A percentile compares a stretch with the other conserved stretches of the same genome.
Conservation (phyloP, 2,113 vertebrate genomes). For the Mungos mungo region DNA sequence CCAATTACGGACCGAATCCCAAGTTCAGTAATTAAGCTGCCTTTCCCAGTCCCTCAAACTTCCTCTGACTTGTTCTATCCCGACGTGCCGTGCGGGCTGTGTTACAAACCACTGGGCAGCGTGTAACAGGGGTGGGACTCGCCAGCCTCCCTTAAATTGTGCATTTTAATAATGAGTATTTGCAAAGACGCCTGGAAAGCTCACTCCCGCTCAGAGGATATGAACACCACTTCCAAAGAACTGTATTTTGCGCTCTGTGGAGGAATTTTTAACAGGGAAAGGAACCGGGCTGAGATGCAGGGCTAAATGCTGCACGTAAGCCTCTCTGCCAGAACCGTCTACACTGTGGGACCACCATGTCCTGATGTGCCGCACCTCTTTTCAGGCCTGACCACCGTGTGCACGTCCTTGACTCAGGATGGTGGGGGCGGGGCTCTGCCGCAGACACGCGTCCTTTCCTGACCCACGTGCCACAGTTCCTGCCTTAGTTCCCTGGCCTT, state of each 20-base stretch:
- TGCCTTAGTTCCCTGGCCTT: background rate
- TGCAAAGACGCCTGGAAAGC: background rate
- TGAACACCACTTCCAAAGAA: background rate
- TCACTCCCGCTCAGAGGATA: background rate
- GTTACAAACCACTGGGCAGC: background rate
- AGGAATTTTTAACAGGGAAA: slow-evolving; percentile 37
- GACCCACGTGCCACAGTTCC: background rate
- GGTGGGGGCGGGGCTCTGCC: background rate
- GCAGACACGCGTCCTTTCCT: background rate
- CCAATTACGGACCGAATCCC: background rate
- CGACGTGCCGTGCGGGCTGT: background rate
- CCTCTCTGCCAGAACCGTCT: background rate
- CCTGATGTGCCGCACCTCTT: background rate
- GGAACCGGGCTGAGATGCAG: background rate
- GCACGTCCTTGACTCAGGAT: background rate
- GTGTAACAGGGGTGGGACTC: background rate
- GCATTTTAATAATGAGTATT: background rate
- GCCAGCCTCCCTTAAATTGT: background rate
- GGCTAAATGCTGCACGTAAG: background rate
- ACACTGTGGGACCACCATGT: background rate
- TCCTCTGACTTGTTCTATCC: background rate
- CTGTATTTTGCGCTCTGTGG: background rate
- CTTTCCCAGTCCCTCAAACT: background rate
- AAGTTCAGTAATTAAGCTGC: background rate
- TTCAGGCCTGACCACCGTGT: background rate